Conservation (phyloP, 1,140 invertebrate genomes). For the Prorops nasuta region DNA sequence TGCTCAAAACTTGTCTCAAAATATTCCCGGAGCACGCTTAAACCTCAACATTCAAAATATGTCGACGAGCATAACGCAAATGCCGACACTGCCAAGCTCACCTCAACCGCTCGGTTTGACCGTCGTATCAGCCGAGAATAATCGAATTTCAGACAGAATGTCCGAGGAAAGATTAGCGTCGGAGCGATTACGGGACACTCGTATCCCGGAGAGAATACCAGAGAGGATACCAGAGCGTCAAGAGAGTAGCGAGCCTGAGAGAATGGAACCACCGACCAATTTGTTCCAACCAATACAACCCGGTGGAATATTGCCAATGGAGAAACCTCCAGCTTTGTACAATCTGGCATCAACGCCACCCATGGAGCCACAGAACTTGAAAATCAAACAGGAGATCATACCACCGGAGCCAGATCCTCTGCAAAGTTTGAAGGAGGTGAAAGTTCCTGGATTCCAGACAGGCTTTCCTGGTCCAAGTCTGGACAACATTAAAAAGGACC, state of each 20-base stretch:
- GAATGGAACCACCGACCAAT: constrained; percentile 41
- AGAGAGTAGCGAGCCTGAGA: constrained; percentile 34
- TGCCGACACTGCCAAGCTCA: constrained; percentile 40
- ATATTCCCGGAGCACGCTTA: constrained; percentile 38
- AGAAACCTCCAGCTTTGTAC: constrained; percentile 37
- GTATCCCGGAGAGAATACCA: constrained; percentile 21
- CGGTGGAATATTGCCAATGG: constrained; percentile 40
- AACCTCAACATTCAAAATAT: constrained; percentile 50
- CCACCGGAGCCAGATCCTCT: constrained; percentile 66
- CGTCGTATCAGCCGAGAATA: constrained; percentile 41
- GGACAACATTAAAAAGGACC: constrained; percentile 76
- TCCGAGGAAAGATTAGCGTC: constrained; percentile 27
- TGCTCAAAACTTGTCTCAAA: constrained; percentile 26
- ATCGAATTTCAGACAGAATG: constrained; percentile 41
- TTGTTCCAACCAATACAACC: constrained; percentile 59
- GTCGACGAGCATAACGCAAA: constrained; percentile 40
- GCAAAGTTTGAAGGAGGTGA: constrained; percentile 77
- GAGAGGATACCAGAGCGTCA: constrained; percentile 24
- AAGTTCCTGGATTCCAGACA: constrained; percentile 71
- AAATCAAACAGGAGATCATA: constrained; percentile 75
- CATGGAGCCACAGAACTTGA: constrained; percentile 71
- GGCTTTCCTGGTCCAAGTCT: constrained; percentile 60
- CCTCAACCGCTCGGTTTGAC: constrained; percentile 48
- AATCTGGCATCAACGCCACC: constrained; percentile 57
- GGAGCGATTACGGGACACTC: constrained; percentile 26